Base-by-base conservation (phyloP, 2,888 invertebrate genomes). In the Podotricha telesiphe region DNA sequence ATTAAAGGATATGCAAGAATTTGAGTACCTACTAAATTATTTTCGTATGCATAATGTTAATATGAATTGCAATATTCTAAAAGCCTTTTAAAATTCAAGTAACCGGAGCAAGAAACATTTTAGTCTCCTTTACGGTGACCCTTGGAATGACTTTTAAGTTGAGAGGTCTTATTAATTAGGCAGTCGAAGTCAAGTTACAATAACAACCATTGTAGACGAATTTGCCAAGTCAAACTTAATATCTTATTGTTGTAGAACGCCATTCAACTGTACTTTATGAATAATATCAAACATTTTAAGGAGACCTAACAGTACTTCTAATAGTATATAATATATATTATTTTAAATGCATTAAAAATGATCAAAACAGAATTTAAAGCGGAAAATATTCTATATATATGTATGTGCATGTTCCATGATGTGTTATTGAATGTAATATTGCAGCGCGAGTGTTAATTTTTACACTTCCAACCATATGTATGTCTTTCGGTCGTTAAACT, bases 131-230 rank as follows among this genome's bases (percentile, higher is more conserved):
- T 28, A 55, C 34, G 19, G 45, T 58, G 62, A 62, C 68, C 70
- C 65, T 68, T 65, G 50, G 55, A 71, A 68, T 50, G 56, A 71
- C 64, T 55, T 63, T 55, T 59, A 65, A 65, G 40, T 71, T 58
- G 56, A 53, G 48, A 65, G 65, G 45, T 51, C 63, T 63, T 63
- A 68, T 68, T 71, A 71, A 68, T 71, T 66, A 71, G 68, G 62
- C 65, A 71, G 71, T 64, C 48, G 65, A 51, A 67, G 63, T 67
- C 70, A 20, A 64, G 70, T 70, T 70, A 67, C 67, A 70, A 70
- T 67, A 67, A 70, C 67, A 65, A 51, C 68, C 58, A 61, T 71
- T 63, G 71, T 68, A 66, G 65, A 22, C 59, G 62, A 50, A 68
- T 68, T 59, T 56, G 42, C 51, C 53, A 34, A 56, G 61, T 42